Base-by-base conservation (phyloP, 2,113 vertebrate species). In the Epinephelus lanceolatus region DNA sequence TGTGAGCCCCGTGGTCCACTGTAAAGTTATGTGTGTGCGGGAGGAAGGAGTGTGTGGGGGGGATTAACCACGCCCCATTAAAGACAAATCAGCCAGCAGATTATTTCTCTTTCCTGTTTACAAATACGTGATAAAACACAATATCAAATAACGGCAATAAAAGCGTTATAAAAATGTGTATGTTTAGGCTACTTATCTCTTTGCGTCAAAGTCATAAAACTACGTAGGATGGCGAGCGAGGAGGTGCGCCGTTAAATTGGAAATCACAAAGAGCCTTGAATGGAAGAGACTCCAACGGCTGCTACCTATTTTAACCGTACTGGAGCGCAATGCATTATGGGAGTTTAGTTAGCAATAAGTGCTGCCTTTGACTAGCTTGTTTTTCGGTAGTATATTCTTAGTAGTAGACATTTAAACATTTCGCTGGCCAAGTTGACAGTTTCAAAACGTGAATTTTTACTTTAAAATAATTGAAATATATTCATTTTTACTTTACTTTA, bases 1-100 rank as follows among this genome's bases (percentile, higher is more conserved):
- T 60, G 68, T 53, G 86, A 45, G 75, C 57, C 0, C 74, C 8
- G 52, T 0, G 47, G 10, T 13, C 65, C 18, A 23, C 76, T 6
- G 23, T 33, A 62, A 93, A 91, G 66, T 91, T 92, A 42, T 71
- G 63, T 30, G 60, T 14, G 60, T 14, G 77, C 6, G 9, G 12
- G 9, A 17, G 66, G 21, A 30, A 55, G 59, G 17, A 33, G 72
- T 30, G 45, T 27, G 70, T 40, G n/a, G 45, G 51, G 47, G 19
- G 53, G 47, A 18, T 63, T 86, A 77, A 79, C 91, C 89, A 84
- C 89, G 93, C 93, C 91, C 88, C 76, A 0, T 76, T 70, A 23
- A 66, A 65, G 52, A 51, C 30, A 37, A 75, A 85, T 73, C 17
- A 37, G 15, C 1, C 30, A 4, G 1, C 30, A 5, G 1, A 63